A percentile compares a stretch with the other conserved stretches of the same genome.
These are phyloP conservation scores for Blastobasis adustella DNA, from an alignment of 2,888 invertebrate genomes.

Conservation along the genomic window DNA sequence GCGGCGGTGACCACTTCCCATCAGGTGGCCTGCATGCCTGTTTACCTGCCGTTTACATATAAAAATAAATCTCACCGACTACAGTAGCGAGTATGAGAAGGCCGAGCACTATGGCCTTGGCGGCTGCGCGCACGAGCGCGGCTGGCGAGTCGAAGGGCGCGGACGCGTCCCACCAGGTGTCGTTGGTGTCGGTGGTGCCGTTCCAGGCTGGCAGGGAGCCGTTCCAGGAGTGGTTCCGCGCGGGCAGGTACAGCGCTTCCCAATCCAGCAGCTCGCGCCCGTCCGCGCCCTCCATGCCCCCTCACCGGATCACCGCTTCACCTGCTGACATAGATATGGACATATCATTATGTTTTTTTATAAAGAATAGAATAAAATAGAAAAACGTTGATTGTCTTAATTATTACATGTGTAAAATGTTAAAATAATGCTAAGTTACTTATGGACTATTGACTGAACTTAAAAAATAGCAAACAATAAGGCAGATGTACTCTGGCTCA, in stretches of 20 bases:
- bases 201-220: conserved; percentile 42
- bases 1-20: too few species aligned
- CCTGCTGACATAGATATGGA: conserved; percentile 28
- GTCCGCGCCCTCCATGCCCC: conserved; percentile 68
- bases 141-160: conserved; percentile 67
- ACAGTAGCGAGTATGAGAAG: conserved; percentile 78
- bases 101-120: conserved; percentile 74
- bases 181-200: conserved; percentile 43
- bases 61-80: conserved; percentile 58
- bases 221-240: conserved; percentile 53
- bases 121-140: conserved; percentile 76
- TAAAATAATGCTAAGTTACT: too few species aligned
- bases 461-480: too few species aligned
- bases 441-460: too few species aligned
- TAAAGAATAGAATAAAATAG: too few species aligned
- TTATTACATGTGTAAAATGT: too few species aligned
- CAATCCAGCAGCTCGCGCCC: conserved; percentile 57
- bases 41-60: neutral
- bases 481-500: too few species aligned
- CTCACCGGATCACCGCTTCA: conserved; percentile 56
- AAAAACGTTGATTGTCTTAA: too few species aligned
- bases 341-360: too few species aligned
- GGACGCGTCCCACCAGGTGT: conserved; percentile 56
- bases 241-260: conserved; percentile 57
- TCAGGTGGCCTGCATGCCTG: too few species aligned